phyloP scores from a whole-genome alignment of 2,797 vertebrate species.

The Tinamus major region DNA sequence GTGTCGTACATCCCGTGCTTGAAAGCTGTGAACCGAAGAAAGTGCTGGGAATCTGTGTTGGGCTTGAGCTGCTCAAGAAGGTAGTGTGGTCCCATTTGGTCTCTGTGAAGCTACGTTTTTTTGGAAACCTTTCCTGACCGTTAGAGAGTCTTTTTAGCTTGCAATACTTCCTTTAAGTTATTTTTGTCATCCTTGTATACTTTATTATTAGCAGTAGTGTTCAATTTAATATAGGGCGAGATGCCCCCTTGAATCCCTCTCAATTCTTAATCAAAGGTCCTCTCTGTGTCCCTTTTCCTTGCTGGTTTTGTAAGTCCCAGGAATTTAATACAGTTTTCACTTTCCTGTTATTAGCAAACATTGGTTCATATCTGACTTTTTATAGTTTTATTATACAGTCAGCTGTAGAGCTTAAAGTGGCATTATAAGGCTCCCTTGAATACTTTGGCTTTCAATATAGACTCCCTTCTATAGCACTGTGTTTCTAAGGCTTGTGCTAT shows the following conservation, averaged over 20 bases:
- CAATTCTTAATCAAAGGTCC: conserved; percentile 49
- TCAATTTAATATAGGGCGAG: conserved; percentile 30
- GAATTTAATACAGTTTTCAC: conserved; percentile 41
- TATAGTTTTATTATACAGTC: conserved; percentile 68
- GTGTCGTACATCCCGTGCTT: neutral
- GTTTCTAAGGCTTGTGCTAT: conserved; percentile 54
- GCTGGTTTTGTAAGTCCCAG: conserved; percentile 6
- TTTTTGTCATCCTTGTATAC: conserved; percentile 18
- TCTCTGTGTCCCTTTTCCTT: conserved; percentile 19
- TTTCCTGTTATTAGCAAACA: conserved; percentile 62
- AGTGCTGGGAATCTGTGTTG: neutral
- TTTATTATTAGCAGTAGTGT: conserved; percentile 18
- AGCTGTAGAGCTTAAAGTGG: conserved; percentile 47
- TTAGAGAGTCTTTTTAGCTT: conserved; percentile 26
- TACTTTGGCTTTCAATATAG: conserved; percentile 49
- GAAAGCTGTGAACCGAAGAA: neutral
- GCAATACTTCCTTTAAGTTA: conserved; percentile 1
- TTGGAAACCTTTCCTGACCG: neutral
- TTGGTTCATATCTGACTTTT: conserved; percentile 53
- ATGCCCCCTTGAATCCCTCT: conserved; percentile 46
- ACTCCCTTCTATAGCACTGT: conserved; percentile 26
- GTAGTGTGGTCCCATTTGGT: accelerated
- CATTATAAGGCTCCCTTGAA: conserved; percentile 58
- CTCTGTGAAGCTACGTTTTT: neutral
- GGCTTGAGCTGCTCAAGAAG: neutral